These are phyloP conservation scores for Acanthaster planci DNA, from an alignment of 35 echinoderm and acorn worm species.

Conservation along the genomic window DNA sequence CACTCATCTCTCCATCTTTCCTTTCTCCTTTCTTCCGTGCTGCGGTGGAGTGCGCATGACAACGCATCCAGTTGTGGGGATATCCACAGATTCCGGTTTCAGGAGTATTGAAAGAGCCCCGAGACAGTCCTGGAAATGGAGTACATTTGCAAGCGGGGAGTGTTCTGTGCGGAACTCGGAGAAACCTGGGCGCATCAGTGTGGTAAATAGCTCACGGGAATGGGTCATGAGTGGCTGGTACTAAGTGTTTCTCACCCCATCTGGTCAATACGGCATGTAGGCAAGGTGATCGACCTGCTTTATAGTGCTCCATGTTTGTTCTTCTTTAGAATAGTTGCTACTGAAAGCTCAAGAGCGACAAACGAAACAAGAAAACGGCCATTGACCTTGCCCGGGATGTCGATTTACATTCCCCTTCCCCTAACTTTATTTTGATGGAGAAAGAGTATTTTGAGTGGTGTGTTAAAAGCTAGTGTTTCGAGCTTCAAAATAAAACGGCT, in stretches of 20 bases:
- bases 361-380: too few species aligned
- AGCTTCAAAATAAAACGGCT: too few species aligned
- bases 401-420: too few species aligned
- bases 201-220: constrained; percentile 3
- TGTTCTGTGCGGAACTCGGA: neutral
- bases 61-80: neutral
- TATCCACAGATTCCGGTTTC: neutral
- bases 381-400: too few species aligned
- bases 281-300: neutral
- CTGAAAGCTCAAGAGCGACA: too few species aligned
- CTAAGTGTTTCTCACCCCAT: constrained; percentile 1
- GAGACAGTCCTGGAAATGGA: neutral
- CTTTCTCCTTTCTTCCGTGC: too few species aligned
- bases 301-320: too few species aligned
- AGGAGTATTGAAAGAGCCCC: neutral
- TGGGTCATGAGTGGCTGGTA: neutral
- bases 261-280: neutral
- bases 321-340: too few species aligned
- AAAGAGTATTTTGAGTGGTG: too few species aligned
- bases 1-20: neutral
- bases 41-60: neutral
- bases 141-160: neutral
- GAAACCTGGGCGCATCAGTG: neutral
- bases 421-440: too few species aligned
- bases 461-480: too few species aligned